phyloP scores from a whole-genome alignment of 2,797 vertebrate species.

The Odontamblyopus rebecca region DNA sequence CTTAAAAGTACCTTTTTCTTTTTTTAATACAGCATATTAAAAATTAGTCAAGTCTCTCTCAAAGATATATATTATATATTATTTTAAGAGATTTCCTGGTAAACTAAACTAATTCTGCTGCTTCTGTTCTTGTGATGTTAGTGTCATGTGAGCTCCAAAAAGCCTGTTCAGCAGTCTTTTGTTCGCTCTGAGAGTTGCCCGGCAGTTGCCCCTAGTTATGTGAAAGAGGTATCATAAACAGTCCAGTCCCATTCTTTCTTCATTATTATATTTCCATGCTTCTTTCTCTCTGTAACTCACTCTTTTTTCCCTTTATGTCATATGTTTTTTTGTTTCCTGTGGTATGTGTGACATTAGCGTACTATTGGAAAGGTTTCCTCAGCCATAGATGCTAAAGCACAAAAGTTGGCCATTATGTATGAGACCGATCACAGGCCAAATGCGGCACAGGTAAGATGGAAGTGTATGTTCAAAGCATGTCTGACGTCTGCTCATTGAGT shows the following conservation, averaged over 20 bases:
- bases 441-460: conserved; percentile 85
- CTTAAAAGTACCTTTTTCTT: no score
- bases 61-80: no score
- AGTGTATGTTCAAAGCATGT: conserved; percentile 12
- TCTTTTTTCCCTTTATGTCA: neutral
- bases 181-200: conserved; percentile 62
- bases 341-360: conserved; percentile 73
- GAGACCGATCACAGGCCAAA: conserved; percentile 93
- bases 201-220: conserved; percentile 49
- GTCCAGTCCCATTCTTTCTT: neutral
- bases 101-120: neutral
- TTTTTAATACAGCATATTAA: no score
- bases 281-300: conserved; percentile 8
- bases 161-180: conserved; percentile 32
- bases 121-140: conserved; percentile 39
- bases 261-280: conserved; percentile 2
- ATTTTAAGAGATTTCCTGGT: no score
- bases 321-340: conserved; percentile 21
- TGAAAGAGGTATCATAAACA: conserved; percentile 63
- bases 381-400: conserved; percentile 89
- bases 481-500: neutral
- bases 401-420: conserved; percentile 92
- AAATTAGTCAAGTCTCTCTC: no score
- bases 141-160: conserved; percentile 27
- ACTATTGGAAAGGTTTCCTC: conserved; percentile 92